These are phyloP conservation scores for Diarsia mendica DNA, from an alignment of 2,888 invertebrate genomes.

Conservation along the genomic window DNA sequence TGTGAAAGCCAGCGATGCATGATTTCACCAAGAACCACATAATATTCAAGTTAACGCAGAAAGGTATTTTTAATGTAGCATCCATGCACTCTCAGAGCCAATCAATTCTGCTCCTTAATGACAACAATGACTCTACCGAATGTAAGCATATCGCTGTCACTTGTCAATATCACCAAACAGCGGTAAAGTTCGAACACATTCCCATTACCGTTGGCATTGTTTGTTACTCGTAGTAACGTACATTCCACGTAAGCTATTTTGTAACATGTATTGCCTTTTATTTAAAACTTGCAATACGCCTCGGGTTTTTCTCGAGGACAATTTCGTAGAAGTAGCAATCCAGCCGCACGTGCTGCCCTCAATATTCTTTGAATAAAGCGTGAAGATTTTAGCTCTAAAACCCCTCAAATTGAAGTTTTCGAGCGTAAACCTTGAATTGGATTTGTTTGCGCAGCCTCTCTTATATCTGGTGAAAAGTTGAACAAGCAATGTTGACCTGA, in stretches of 20 bases:
- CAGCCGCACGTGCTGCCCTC: slow-evolving; percentile 39
- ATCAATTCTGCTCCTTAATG: slow-evolving; percentile 30
- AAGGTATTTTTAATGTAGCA: slow-evolving; percentile 52
- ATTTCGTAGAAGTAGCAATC: slow-evolving; percentile 40
- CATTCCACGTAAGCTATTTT: slow-evolving; percentile 47
- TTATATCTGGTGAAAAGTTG: slow-evolving; percentile 3
- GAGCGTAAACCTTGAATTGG: slow-evolving; percentile 19
- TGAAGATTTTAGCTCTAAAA: slow-evolving; percentile 34
- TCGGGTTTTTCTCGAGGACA: slow-evolving; percentile 42
- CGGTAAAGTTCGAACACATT: slow-evolving; percentile 42
- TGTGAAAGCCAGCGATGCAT: slow-evolving; percentile 64
- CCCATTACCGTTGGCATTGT: slow-evolving; percentile 43
- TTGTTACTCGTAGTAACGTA: slow-evolving; percentile 17
- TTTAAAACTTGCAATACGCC: slow-evolving; percentile 47
- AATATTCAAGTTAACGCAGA: slow-evolving; percentile 54
- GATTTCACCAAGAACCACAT: slow-evolving; percentile 57
- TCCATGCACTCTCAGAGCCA: slow-evolving; percentile 22
- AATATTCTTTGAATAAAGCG: slow-evolving; percentile 38
- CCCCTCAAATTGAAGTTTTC: slow-evolving; percentile 26
- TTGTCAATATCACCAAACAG: slow-evolving; percentile 37
- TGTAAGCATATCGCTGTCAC: slow-evolving; percentile 32
- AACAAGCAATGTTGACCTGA: slow-evolving; percentile 12
- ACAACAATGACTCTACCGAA: slow-evolving; percentile 56
- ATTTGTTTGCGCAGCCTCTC: slow-evolving; percentile 12
- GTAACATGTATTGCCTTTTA: slow-evolving; percentile 54